These are phyloP conservation scores for Diploptera punctata DNA, from an alignment of 2,888 invertebrate genomes.

Conservation along the genomic window DNA sequence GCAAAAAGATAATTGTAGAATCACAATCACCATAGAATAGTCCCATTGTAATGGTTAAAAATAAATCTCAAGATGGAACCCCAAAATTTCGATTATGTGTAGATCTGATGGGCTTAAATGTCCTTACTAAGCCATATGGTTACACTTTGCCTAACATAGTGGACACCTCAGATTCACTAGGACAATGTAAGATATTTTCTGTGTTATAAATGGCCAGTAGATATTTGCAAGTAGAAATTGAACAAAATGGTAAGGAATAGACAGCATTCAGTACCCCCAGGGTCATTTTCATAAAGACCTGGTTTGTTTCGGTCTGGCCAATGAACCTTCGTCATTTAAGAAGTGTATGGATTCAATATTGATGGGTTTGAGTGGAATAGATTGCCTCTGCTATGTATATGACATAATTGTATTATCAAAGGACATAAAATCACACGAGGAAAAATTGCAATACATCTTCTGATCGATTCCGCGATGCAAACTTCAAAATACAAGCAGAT, in stretches of 20 bases:
- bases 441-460: neutral
- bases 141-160: neutral
- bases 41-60: neutral
- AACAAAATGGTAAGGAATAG: neutral
- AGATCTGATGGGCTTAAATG: neutral
- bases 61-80: neutral
- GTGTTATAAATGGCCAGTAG: neutral
- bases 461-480: neutral
- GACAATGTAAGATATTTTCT: neutral
- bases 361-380: neutral
- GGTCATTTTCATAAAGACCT: neutral
- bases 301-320: neutral
- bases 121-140: neutral
- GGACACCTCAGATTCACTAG: neutral
- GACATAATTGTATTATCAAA: neutral
- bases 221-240: neutral
- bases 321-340: neutral
- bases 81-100: neutral
- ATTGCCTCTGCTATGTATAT: neutral
- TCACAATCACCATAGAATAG: neutral
- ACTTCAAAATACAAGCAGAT: neutral
- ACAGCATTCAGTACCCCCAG: neutral
- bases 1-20: too few relatives aligned
- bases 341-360: neutral
- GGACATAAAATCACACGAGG: neutral